These are phyloP conservation scores for Acromyrmex heyeri DNA, from an alignment of 1,140 invertebrate genomes.

Conservation along the genomic window DNA sequence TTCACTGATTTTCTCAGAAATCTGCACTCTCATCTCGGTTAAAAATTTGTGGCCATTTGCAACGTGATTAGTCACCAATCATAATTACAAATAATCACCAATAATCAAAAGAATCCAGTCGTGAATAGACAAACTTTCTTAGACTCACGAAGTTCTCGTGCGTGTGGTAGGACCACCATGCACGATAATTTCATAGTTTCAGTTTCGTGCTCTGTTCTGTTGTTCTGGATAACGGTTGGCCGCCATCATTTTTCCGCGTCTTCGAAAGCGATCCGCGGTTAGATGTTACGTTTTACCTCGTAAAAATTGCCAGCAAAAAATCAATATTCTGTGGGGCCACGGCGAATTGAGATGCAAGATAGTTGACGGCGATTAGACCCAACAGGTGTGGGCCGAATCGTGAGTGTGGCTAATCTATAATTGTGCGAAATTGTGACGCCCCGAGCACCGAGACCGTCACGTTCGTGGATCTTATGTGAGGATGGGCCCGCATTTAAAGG, in stretches of 20 bases:
- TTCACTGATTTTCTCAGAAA: constrained; percentile 28
- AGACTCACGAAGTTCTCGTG: constrained; percentile 39
- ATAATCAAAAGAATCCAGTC: constrained; percentile 11
- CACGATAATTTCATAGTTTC: constrained; percentile 55
- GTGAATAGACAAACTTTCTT: constrained; percentile 57
- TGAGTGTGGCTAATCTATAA: constrained; percentile 78
- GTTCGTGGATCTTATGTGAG: constrained; percentile 35
- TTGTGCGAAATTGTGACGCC: constrained; percentile 74
- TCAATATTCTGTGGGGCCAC: constrained; percentile 73
- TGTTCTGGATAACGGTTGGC: constrained; percentile 1
- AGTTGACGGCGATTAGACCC: constrained; percentile 78
- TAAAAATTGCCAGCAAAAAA: constrained; percentile 72
- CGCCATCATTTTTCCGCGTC: neutral
- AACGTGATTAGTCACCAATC: constrained; percentile 20
- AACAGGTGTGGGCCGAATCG: constrained; percentile 71
- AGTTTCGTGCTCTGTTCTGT: constrained; percentile 9
- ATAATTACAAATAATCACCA: no score
- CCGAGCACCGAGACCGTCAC: constrained; percentile 55
- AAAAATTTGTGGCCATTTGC: constrained; percentile 25
- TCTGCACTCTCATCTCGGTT: neutral
- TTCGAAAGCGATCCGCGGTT: constrained; percentile 63
- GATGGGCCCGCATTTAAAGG: constrained; percentile 47
- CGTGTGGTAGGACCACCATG: constrained; percentile 61
- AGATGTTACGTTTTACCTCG: constrained; percentile 49
- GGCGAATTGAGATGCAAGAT: constrained; percentile 79